Evolutionary conservation across 2,113 vertebrate species (phyloP).

Genomic region (Gadus chalcogrammus): DNA sequence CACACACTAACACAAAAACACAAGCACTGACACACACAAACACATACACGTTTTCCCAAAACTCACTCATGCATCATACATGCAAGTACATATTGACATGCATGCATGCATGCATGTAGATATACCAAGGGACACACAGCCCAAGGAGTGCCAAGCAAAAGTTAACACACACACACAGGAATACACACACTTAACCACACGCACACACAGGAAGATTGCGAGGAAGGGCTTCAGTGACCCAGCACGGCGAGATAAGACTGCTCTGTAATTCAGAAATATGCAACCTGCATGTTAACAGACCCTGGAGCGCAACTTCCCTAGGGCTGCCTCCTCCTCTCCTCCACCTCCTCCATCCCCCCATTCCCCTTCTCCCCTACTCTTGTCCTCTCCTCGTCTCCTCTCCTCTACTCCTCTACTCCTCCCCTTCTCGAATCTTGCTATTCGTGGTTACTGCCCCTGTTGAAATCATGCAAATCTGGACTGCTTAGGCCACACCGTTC

Average conservation of each 20-base stretch:
- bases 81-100: conserved; percentile 30
- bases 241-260: conserved; percentile 58
- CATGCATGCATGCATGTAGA: conserved; percentile 27
- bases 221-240: conserved; percentile 62
- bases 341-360: conserved; percentile 25
- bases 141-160: conserved; percentile 20
- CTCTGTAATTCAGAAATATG: conserved; percentile 72
- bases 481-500: too few species aligned
- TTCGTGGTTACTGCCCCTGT: too few species aligned
- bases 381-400: conserved; percentile 10
- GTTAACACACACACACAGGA: conserved; percentile 18
- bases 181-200: conserved; percentile 8
- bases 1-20: too few species aligned
- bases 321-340: conserved; percentile 46
- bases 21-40: too few species aligned
- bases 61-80: conserved; percentile 25
- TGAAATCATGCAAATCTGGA: too few species aligned
- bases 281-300: conserved; percentile 75
- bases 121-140: conserved; percentile 26
- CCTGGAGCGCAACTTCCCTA: conserved; percentile 58
- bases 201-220: conserved; percentile 19
- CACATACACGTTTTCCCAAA: background rate
- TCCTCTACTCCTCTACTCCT: conserved; percentile 14
- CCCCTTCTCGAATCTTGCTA: background rate
- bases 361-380: conserved; percentile 5